These are phyloP conservation scores for Galeruca laticollis DNA, from an alignment of 2,888 invertebrate genomes.

Conservation along the genomic window DNA sequence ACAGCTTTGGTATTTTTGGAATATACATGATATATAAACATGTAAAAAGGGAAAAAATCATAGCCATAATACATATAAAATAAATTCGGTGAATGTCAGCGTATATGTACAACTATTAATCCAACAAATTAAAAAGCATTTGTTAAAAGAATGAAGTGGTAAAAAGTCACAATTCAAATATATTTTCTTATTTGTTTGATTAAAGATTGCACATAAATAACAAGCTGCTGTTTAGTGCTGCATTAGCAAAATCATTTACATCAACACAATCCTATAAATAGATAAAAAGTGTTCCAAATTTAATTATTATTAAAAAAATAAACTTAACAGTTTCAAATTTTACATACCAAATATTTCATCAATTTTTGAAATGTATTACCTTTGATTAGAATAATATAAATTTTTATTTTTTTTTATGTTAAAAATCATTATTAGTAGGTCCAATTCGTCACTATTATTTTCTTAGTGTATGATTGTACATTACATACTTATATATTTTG, in stretches of 20 bases:
- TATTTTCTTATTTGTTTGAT: background rate
- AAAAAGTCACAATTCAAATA: background rate
- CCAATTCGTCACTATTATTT: no score
- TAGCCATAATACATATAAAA: background rate
- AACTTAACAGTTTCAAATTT: background rate
- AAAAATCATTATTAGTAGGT: no score
- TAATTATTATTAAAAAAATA: background rate
- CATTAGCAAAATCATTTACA: constrained; percentile 13
- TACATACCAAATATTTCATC: background rate
- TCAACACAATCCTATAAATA: constrained; percentile 3
- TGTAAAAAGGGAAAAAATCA: constrained; percentile 29
- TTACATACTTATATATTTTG: no score
- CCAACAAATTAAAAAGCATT: background rate
- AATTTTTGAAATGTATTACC: no score
- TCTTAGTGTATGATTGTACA: no score
- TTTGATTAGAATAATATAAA: no score
- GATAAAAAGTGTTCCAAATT: background rate
- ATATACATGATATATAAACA: constrained; percentile 22
- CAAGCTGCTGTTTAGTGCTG: constrained; percentile 32
- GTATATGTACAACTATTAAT: background rate
- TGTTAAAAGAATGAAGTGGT: background rate
- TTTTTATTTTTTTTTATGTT: no score
- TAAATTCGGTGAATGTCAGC: background rate
- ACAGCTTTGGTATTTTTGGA: constrained; percentile 43
- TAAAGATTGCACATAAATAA: constrained; percentile 5